Percentiles rank a stretch among this genome's conserved stretches.
phyloP scores from a whole-genome alignment of 2,888 invertebrate species.

The Apamea sordens region DNA sequence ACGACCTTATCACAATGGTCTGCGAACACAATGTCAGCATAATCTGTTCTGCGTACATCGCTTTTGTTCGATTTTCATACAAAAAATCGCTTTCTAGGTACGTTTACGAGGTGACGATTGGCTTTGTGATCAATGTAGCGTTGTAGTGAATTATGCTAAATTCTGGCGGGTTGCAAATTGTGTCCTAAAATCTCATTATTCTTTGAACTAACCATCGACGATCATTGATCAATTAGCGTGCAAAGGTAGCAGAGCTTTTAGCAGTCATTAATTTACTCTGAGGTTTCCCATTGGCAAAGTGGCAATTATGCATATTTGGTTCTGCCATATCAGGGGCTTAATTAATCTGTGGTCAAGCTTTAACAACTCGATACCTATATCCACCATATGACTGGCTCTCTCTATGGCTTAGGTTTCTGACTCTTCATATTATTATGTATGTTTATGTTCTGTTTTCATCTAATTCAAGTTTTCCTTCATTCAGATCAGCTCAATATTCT shows the following conservation, averaged over 20 bases:
- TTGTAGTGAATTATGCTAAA: background rate
- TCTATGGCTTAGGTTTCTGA: background rate
- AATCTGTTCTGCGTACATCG: slow-evolving; percentile 54
- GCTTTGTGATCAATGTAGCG: slow-evolving; percentile 19
- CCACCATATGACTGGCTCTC: background rate
- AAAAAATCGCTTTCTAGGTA: slow-evolving; percentile 49
- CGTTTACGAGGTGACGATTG: slow-evolving; percentile 25
- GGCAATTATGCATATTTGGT: background rate
- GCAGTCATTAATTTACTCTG: background rate
- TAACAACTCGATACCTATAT: background rate
- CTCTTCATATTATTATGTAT: no score
- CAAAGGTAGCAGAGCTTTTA: background rate
- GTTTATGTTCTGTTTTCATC: background rate
- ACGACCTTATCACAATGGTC: slow-evolving; percentile 61
- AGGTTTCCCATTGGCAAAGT: background rate
- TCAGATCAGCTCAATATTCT: background rate
- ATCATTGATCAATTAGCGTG: background rate
- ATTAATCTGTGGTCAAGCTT: background rate
- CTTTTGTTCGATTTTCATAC: slow-evolving; percentile 49
- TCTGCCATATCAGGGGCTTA: no score
- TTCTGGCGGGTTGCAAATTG: background rate
- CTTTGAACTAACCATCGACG: background rate
- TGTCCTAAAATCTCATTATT: background rate
- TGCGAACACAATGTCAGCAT: slow-evolving; percentile 42
- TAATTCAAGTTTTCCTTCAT: background rate